Evolutionary conservation across 2,888 invertebrate genomes (phyloP).

Genomic region (Pasiphila rectangulata): DNA sequence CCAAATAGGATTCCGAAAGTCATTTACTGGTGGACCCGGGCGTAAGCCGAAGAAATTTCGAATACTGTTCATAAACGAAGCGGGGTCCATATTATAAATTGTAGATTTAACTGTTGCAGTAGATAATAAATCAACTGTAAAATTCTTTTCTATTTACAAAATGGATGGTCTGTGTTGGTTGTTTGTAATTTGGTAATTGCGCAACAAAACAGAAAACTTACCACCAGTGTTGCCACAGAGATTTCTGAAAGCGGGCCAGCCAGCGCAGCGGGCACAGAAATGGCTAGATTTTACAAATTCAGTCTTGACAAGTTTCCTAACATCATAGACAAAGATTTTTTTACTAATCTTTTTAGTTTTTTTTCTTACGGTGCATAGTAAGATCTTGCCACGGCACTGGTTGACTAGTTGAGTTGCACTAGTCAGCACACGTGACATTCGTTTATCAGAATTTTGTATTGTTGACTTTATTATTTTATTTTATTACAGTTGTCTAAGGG

Average conservation of each 20-base stretch:
- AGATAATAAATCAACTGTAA: slow-evolving; percentile 20
- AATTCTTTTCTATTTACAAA: slow-evolving; percentile 35
- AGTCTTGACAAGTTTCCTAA: too few species aligned
- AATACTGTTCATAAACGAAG: slow-evolving; percentile 56
- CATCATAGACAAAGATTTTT: neutral
- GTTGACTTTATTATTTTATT: too few species aligned
- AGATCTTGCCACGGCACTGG: too few species aligned
- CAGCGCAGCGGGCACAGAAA: too few species aligned
- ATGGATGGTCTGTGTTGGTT: slow-evolving; percentile 11
- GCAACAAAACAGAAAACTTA: slow-evolving; percentile 56
- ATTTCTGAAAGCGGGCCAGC: too few species aligned
- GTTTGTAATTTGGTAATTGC: slow-evolving; percentile 44
- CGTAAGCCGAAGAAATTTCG: slow-evolving; percentile 60
- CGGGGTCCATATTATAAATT: slow-evolving; percentile 46
- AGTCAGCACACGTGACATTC: too few species aligned
- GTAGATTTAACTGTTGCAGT: slow-evolving; percentile 38
- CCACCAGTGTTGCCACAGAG: too few species aligned
- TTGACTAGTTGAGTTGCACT: too few species aligned
- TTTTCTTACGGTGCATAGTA: too few species aligned
- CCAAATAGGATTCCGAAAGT: slow-evolving; percentile 76
- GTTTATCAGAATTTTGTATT: too few species aligned
- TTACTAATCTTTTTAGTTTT: neutral
- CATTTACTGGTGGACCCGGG: slow-evolving; percentile 60
- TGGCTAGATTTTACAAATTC: too few species aligned
- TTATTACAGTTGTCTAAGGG: too few species aligned